Evolutionary conservation across 1,140 invertebrate species (phyloP).

Genomic region (Mercenaria mercenaria): DNA sequence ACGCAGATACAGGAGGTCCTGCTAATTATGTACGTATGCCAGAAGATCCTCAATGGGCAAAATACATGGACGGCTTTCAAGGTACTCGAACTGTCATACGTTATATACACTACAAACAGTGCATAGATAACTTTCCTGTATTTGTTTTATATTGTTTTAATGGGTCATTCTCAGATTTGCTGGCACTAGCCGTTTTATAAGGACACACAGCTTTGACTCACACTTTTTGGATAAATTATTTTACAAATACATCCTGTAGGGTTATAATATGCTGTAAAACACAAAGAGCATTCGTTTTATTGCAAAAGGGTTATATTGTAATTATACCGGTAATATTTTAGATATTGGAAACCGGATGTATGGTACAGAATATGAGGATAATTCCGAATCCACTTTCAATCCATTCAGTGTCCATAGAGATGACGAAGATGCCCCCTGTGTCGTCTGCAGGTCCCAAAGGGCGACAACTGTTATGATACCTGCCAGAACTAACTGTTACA

Average conservation of each 20-base stretch:
- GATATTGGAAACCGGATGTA: background rate
- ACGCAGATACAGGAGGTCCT: background rate
- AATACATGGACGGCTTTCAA: background rate
- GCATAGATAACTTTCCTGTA: too few relatives aligned
- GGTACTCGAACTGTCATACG: background rate
- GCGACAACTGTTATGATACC: background rate
- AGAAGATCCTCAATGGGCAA: background rate
- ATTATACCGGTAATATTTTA: too few relatives aligned
- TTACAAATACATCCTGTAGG: too few relatives aligned
- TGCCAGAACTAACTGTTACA: background rate
- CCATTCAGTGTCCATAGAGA: background rate
- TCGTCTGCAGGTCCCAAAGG: background rate
- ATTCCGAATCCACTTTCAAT: background rate
- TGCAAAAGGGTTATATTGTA: too few relatives aligned
- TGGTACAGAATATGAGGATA: background rate
- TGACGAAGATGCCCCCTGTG: background rate
- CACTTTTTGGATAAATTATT: too few relatives aligned
- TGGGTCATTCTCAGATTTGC: too few relatives aligned
- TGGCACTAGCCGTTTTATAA: too few relatives aligned
- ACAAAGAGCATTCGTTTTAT: too few relatives aligned
- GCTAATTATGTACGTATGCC: conserved; percentile 12
- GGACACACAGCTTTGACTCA: too few relatives aligned
- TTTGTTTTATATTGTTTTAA: too few relatives aligned
- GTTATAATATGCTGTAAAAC: too few relatives aligned
- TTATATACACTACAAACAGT: too few relatives aligned